These are phyloP conservation scores for Tetramorium parvispinum DNA, from an alignment of 1,140 invertebrate genomes.

Conservation along the genomic window DNA sequence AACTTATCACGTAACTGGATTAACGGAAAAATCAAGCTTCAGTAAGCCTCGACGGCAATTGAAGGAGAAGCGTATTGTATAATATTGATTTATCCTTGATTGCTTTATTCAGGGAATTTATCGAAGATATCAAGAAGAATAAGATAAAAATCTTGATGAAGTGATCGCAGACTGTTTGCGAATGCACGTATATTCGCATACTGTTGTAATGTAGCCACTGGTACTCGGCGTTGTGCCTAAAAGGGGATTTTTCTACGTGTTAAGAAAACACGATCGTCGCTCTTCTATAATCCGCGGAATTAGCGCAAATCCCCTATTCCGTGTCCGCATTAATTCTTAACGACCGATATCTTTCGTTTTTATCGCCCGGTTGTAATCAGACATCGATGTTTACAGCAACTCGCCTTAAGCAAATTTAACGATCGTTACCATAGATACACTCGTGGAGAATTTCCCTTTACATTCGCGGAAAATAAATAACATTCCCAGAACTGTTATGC, in stretches of 20 bases:
- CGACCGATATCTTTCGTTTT: constrained; percentile 68
- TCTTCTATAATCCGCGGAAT: constrained; percentile 52
- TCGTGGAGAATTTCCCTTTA: constrained; percentile 62
- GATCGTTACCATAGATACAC: constrained; percentile 71
- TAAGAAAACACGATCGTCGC: constrained; percentile 48
- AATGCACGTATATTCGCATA: neutral
- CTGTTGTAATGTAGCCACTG: neutral
- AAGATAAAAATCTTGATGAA: constrained; percentile 21
- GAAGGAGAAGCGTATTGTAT: constrained; percentile 1
- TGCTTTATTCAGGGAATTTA: constrained; percentile 38
- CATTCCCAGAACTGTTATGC: constrained; percentile 51
- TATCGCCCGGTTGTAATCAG: constrained; percentile 53
- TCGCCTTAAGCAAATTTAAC: constrained; percentile 69
- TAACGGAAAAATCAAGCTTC: constrained; percentile 37
- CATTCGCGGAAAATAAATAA: constrained; percentile 66
- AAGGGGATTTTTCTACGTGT: neutral
- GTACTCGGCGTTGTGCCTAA: neutral
- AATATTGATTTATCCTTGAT: constrained; percentile 48
- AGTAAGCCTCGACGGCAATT: constrained; percentile 3
- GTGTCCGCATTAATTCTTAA: constrained; percentile 70
- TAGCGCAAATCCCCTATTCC: constrained; percentile 30
- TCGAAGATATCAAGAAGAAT: constrained; percentile 18
- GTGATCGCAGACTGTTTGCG: neutral
- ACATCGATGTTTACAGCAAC: constrained; percentile 60
- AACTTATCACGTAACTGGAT: constrained; percentile 50